Evolutionary conservation across 1,140 invertebrate species (phyloP).

Genomic region (Atta texana): DNA sequence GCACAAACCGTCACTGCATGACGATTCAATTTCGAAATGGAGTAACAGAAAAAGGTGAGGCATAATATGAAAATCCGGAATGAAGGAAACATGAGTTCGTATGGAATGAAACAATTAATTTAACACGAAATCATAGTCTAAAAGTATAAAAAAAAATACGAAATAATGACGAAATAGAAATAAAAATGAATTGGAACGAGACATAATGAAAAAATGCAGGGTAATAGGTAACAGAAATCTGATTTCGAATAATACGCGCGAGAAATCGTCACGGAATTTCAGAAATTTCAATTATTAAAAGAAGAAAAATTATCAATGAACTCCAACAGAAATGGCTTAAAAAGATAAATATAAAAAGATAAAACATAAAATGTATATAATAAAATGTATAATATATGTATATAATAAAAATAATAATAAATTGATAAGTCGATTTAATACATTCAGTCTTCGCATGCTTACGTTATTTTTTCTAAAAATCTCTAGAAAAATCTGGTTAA

Average conservation of each 20-base stretch:
- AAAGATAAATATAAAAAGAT: too few species aligned
- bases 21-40: conserved; percentile 1
- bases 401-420: too few species aligned
- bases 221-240: background rate
- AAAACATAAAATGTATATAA: too few species aligned
- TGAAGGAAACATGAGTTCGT: background rate
- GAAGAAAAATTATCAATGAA: too few species aligned
- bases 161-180: background rate
- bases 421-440: too few species aligned
- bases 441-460: too few species aligned
- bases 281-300: background rate
- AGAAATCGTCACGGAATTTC: background rate
- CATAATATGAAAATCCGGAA: background rate
- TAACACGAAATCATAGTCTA: background rate
- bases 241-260: background rate
- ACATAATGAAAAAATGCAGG: background rate
- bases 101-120: background rate
- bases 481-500: too few species aligned
- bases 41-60: background rate
- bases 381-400: too few species aligned
- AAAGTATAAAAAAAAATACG: background rate
- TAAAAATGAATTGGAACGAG: background rate
- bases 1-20: background rate
- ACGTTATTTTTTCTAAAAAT: too few species aligned
- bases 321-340: too few species aligned